Base-by-base conservation (phyloP, 2,888 invertebrate genomes). In the Pristionchus fissidentatus region DNA sequence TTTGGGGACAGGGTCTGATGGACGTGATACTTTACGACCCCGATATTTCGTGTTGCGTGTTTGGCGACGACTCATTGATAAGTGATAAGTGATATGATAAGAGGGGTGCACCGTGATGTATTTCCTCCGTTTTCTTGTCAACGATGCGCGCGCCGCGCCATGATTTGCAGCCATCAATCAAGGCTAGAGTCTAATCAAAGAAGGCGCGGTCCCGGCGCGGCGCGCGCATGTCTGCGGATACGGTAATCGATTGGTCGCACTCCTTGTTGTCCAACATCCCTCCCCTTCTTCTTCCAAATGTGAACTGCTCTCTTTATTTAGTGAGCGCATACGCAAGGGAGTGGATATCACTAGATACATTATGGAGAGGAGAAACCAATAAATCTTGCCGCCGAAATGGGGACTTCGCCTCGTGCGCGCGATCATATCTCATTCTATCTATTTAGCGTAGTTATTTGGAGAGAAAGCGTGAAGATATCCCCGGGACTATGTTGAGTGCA, bases 311-410 rank as follows among this genome's bases (percentile, higher is more conserved):
- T 41, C 70, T 70, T 41, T 70, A 70, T 66, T 35, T 22, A 66
- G 62, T 41, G 26, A 26, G 32, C 66, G 43, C 41, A n/a, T n/a
- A 35, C 41, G 70, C 70, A 70, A 70, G 70, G 3, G 1, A 38
- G 38, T 35, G 19, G 70, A 38, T 70, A 70, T 70, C 70, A 41
- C 41, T 70, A 41, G 41, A 41, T 70, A 70, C 41, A 41, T 66
- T 66, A 41, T n/a, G n/a, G n/a, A 55, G n/a, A 41, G 41, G 70
- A 41, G 70, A 70, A 70, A 70, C 70, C 43, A n/a, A 70, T 70
- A 70, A 70, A 70, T 70, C 70, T 70, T 66, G 41, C n/a, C 70
- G 70, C 70, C 70, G 70, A 70, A 70, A 70, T 70, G 70, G 38
- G 41, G 43, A 41, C 70, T 70, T 13, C 41, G 41, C 38, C n/a